These are phyloP conservation scores for Lophius americanus DNA, from an alignment of 2,797 vertebrate species.

Conservation along the genomic window DNA sequence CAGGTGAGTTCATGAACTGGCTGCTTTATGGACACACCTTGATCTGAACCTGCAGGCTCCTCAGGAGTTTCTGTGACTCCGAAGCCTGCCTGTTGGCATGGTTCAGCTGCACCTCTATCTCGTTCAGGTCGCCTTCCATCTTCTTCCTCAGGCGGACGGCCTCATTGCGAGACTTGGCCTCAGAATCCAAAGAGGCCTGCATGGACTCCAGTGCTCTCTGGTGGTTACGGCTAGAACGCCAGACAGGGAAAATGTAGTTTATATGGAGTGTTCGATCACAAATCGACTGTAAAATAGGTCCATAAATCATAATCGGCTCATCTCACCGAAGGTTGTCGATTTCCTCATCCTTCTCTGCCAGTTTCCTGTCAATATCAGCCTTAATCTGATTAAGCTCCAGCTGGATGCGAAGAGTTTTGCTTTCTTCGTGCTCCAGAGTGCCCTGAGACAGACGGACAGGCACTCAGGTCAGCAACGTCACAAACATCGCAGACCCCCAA, in stretches of 20 bases:
- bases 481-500: background rate
- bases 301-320: background rate
- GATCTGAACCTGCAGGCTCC: constrained; percentile 89
- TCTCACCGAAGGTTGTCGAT: constrained; percentile 82
- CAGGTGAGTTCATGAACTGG: background rate
- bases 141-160: constrained; percentile 91
- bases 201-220: constrained; percentile 91
- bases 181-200: constrained; percentile 89
- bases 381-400: constrained; percentile 93
- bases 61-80: constrained; percentile 88
- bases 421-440: constrained; percentile 93
- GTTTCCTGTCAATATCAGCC: constrained; percentile 90
- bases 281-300: too few relatives aligned
- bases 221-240: constrained; percentile 86
- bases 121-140: constrained; percentile 94
- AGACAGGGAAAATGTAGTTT: background rate
- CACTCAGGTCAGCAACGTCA: background rate
- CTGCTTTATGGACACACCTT: constrained; percentile 80
- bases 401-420: constrained; percentile 92
- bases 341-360: constrained; percentile 94
- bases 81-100: constrained; percentile 88
- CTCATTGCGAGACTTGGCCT: constrained; percentile 90
- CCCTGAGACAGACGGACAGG: constrained; percentile 75
- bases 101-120: constrained; percentile 94
- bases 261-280: background rate